phyloP scores from a whole-genome alignment of 2,888 invertebrate species.

The Pterostichus madidus region DNA sequence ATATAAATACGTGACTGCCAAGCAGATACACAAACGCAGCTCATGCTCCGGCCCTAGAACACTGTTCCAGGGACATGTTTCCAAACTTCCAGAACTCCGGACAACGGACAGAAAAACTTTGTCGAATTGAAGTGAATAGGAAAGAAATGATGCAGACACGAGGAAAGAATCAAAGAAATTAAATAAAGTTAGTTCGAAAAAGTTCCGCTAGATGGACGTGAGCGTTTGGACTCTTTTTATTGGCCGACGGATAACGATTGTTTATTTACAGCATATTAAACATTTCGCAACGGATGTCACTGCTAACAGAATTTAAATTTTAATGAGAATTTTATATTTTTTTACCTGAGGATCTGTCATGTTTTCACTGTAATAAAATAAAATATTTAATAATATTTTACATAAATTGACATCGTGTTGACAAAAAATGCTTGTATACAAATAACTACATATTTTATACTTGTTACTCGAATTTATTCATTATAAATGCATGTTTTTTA shows the following conservation, averaged over 20 bases:
- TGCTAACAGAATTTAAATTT: slow-evolving; percentile 21
- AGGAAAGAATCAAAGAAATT: slow-evolving; percentile 66
- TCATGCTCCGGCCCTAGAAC: neutral
- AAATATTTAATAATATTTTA: slow-evolving; percentile 40
- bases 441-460: neutral
- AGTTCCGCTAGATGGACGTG: slow-evolving; percentile 57
- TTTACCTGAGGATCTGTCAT: slow-evolving; percentile 19
- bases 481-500: neutral
- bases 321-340: slow-evolving; percentile 41
- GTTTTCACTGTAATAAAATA: slow-evolving; percentile 19
- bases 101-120: slow-evolving; percentile 62
- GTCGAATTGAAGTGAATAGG: slow-evolving; percentile 63
- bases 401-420: slow-evolving; percentile 21
- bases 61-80: slow-evolving; percentile 33
- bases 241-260: slow-evolving; percentile 12
- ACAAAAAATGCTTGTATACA: slow-evolving; percentile 27
- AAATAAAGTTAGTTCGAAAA: slow-evolving; percentile 62
- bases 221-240: slow-evolving; percentile 20
- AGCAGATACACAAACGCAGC: slow-evolving; percentile 51
- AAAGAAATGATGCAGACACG: slow-evolving; percentile 65
- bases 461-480: neutral
- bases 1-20: slow-evolving; percentile 67
- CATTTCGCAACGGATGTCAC: neutral
- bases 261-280: slow-evolving; percentile 29
- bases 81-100: slow-evolving; percentile 53